Evolutionary conservation across 2,113 vertebrate genomes (phyloP).

Genomic region (Erinaceus europaeus): DNA sequence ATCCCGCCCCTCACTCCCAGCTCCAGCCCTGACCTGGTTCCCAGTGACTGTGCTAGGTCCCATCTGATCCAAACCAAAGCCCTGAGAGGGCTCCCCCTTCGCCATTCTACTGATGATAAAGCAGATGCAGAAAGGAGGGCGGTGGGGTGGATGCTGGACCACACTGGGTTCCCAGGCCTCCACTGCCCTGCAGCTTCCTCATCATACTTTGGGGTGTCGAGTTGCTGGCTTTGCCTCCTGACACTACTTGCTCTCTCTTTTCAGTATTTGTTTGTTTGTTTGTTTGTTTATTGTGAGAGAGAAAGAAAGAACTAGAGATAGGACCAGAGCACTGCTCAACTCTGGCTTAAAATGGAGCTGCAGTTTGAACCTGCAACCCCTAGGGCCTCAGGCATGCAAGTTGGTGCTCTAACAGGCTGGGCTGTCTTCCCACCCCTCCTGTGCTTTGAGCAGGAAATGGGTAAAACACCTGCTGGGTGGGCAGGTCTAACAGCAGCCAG

Average conservation of each 20-base stretch:
- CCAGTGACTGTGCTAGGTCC: too few relatives aligned
- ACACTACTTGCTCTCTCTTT: too few relatives aligned
- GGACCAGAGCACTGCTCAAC: too few relatives aligned
- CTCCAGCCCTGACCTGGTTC: too few relatives aligned
- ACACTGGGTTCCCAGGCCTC: neutral
- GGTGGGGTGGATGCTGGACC: neutral
- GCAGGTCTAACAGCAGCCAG: neutral
- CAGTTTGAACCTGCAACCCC: too few relatives aligned
- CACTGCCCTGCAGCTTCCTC: neutral
- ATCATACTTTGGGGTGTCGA: neutral
- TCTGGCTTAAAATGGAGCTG: too few relatives aligned
- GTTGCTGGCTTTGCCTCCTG: neutral
- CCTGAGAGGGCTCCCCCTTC: neutral
- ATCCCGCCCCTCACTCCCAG: too few relatives aligned
- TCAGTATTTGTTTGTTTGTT: too few relatives aligned
- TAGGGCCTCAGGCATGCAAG: neutral
- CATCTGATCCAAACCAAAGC: neutral
- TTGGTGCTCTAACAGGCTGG: neutral
- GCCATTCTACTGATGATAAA: neutral
- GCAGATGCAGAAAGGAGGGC: neutral
- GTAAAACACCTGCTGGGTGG: neutral
- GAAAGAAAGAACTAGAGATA: too few relatives aligned
- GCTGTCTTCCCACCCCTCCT: neutral
- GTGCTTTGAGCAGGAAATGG: neutral
- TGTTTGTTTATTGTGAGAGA: too few relatives aligned